Conservation (phyloP, 2,797 vertebrate genomes). For the Parotocinclus haroldoi region DNA sequence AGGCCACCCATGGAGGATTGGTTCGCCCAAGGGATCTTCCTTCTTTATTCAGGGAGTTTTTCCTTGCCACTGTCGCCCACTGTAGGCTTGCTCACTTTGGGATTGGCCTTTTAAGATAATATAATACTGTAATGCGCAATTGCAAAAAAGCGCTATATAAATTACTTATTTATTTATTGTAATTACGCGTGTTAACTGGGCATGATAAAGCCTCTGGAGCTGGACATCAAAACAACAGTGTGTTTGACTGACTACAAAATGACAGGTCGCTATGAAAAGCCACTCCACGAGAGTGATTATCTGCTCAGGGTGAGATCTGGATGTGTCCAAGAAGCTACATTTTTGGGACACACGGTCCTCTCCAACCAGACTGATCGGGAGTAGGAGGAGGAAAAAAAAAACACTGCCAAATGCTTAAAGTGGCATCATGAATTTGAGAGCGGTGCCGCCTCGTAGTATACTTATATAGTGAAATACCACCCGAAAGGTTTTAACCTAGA, state of each 20-base stretch:
- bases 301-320: slow-evolving; percentile 14
- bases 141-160: too few species aligned
- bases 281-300: slow-evolving; percentile 25
- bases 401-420: slow-evolving; percentile 6
- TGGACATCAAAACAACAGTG: slow-evolving; percentile 3
- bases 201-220: slow-evolving; percentile 8
- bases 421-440: slow-evolving; percentile 16
- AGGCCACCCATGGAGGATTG: too few species aligned
- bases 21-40: too few species aligned
- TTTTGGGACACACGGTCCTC: not conserved
- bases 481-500: slow-evolving; percentile 20
- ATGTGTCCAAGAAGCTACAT: slow-evolving; percentile 17
- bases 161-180: too few species aligned
- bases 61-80: too few species aligned
- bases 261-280: slow-evolving; percentile 20
- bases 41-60: too few species aligned
- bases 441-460: slow-evolving; percentile 2
- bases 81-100: too few species aligned
- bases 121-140: too few species aligned
- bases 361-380: slow-evolving; percentile 9
- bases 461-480: slow-evolving; percentile 38
- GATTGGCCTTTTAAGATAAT: too few species aligned
- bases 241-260: slow-evolving; percentile 30
- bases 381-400: slow-evolving; percentile 3
- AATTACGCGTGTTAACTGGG: too few species aligned